Conservation (phyloP, 2,888 invertebrate species). For the Caenorhabditis sp. region DNA sequence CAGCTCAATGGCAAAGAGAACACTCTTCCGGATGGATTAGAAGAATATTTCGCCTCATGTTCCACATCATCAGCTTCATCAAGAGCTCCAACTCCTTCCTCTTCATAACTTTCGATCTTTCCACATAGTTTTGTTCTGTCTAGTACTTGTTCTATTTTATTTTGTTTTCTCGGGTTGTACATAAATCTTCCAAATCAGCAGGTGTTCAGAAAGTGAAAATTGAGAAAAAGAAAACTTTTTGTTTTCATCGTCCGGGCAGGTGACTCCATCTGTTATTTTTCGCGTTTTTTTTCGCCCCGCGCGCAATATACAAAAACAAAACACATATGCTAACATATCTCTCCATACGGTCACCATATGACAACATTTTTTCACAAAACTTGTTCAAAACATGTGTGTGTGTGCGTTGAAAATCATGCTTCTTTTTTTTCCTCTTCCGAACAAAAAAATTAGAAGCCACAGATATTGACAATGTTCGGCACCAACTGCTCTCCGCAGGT, state of each 20-base stretch:
- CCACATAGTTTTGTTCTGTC: background rate
- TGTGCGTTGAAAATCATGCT: background rate
- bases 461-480: too few species aligned
- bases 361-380: background rate
- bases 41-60: conserved; percentile 19
- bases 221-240: background rate
- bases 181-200: background rate
- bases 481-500: background rate
- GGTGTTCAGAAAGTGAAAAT: background rate
- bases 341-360: background rate
- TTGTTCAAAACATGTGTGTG: background rate
- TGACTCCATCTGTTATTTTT: background rate
- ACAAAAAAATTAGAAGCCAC: too few species aligned
- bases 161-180: background rate
- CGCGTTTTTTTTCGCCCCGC: too few species aligned
- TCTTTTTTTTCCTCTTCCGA: background rate
- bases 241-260: background rate
- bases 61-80: conserved; percentile 20
- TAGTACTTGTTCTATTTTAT: background rate
- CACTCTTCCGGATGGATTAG: conserved; percentile 38
- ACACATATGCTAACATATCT: conserved; percentile 1
- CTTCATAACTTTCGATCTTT: conserved; percentile 3
- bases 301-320: background rate
- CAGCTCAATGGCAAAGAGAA: conserved; percentile 42
- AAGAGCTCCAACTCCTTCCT: conserved; percentile 10